Conservation (phyloP, 2,888 invertebrate genomes). For the Ommatoiulus sabulosus region DNA sequence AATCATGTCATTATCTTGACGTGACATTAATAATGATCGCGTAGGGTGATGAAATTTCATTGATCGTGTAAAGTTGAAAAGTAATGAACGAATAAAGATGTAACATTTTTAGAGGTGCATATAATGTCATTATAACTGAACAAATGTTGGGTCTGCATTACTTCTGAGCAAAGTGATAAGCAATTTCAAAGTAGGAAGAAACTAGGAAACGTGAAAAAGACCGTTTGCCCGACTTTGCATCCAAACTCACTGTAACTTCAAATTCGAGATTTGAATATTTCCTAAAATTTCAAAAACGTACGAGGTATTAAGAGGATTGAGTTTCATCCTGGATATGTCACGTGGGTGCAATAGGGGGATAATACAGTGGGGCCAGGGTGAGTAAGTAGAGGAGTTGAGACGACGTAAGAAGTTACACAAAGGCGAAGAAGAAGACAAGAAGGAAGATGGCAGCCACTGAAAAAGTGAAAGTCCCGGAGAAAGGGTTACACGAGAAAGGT, state of each 20-base stretch:
- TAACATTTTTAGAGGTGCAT: too few species aligned
- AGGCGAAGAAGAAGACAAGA: slow-evolving; percentile 29
- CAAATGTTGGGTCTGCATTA: too few species aligned
- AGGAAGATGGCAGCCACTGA: slow-evolving; percentile 39
- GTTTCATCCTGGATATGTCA: slow-evolving; percentile 40
- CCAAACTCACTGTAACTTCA: not conserved
- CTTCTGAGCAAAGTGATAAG: too few species aligned
- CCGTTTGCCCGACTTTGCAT: not conserved
- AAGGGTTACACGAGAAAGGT: slow-evolving; percentile 43
- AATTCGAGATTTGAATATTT: slow-evolving; percentile 9
- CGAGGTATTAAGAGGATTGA: slow-evolving; percentile 36
- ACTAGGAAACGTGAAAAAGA: not conserved
- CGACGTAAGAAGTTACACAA: slow-evolving; percentile 36
- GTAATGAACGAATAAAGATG: too few species aligned
- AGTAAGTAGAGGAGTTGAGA: not conserved
- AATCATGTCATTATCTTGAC: too few species aligned
- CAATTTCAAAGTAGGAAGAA: too few species aligned
- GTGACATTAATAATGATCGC: too few species aligned
- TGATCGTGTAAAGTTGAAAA: too few species aligned
- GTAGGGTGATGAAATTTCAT: too few species aligned
- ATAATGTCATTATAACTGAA: too few species aligned
- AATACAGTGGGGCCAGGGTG: not conserved
- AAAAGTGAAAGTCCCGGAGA: slow-evolving; percentile 19
- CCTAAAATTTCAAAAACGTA: slow-evolving; percentile 23
- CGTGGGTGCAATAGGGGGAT: slow-evolving; percentile 26